phyloP scores from a whole-genome alignment of 1,140 invertebrate species.

The Asbolus verrucosus region DNA sequence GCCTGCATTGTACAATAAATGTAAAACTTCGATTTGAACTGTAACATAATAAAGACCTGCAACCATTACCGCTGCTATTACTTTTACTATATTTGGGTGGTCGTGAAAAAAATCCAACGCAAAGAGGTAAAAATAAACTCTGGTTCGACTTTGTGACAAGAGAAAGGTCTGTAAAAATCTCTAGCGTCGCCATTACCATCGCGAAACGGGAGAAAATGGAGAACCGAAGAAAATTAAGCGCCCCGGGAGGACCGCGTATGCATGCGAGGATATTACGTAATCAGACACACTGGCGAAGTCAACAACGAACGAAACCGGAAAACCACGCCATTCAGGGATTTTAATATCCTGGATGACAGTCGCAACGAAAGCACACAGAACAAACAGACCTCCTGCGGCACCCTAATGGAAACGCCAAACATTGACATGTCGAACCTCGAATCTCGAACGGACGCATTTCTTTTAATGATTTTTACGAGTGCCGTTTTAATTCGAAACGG shows the following conservation, averaged over 20 bases:
- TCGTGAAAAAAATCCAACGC: too few species aligned
- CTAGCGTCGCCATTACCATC: constrained; percentile 27
- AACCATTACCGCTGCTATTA: too few species aligned
- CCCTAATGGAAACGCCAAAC: constrained; percentile 27
- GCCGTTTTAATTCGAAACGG: too few species aligned
- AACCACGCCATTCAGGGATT: constrained; percentile 22
- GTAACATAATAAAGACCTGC: too few species aligned
- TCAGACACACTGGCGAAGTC: constrained; percentile 52
- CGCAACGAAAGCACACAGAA: constrained; percentile 29
- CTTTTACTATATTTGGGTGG: neutral
- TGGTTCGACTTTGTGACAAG: neutral
- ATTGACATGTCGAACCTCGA: constrained; percentile 3
- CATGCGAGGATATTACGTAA: constrained; percentile 52
- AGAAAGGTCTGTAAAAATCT: neutral
- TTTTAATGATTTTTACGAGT: neutral
- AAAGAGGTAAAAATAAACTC: too few species aligned
- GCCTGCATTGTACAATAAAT: too few species aligned
- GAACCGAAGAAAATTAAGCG: constrained; percentile 58
- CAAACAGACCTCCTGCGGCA: constrained; percentile 29
- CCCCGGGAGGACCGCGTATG: constrained; percentile 48
- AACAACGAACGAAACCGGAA: constrained; percentile 45
- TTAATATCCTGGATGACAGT: constrained; percentile 37
- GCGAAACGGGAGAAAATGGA: constrained; percentile 54
- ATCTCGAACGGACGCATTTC: too few species aligned
- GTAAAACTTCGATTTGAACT: too few species aligned